Conservation (phyloP, 2,797 vertebrate genomes). For the Clarias pachynema region DNA sequence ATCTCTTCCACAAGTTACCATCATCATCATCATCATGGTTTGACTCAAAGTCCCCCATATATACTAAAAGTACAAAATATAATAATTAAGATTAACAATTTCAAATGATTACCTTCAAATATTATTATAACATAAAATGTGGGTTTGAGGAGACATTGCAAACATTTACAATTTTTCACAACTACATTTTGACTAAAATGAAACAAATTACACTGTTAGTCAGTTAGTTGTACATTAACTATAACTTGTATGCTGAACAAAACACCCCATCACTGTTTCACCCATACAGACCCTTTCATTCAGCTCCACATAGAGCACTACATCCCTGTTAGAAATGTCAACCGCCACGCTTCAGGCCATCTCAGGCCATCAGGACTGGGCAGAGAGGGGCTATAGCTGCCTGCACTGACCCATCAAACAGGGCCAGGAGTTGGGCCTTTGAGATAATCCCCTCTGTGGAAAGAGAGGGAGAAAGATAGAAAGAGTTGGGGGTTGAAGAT, state of each 20-base stretch:
- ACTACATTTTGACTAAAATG: neutral
- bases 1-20: no score
- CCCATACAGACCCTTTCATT: constrained; percentile 55
- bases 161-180: neutral
- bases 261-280: constrained; percentile 45
- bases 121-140: neutral
- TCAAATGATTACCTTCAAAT: no score
- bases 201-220: neutral
- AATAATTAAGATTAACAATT: no score
- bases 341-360: constrained; percentile 65
- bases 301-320: constrained; percentile 34
- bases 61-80: no score
- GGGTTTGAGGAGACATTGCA: neutral
- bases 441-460: constrained; percentile 61
- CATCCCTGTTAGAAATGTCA: constrained; percentile 54
- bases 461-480: constrained; percentile 14
- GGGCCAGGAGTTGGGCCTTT: constrained; percentile 58
- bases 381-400: constrained; percentile 70
- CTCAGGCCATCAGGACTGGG: constrained; percentile 71
- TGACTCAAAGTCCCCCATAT: no score
- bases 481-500: constrained; percentile 1
- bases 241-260: constrained; percentile 54
- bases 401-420: constrained; percentile 73
- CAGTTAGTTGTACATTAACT: neutral
- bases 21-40: no score